Base-by-base conservation (phyloP, 1,140 invertebrate species). In the Drosophila littoralis region DNA sequence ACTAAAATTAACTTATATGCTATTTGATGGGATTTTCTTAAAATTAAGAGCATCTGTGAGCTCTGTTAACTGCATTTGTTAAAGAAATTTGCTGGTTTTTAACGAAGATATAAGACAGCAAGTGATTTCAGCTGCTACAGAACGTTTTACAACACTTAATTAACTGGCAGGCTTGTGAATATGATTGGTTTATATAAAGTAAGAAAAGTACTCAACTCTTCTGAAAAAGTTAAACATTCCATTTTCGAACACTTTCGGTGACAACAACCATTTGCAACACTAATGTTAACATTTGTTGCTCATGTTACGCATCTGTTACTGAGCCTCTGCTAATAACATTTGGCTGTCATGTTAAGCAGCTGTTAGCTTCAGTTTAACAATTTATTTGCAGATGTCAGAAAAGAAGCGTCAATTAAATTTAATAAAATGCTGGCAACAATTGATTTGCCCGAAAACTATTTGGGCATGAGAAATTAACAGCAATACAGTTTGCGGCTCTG, bases 401-500 rank as follows among this genome's bases (percentile, higher is more conserved):
- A 52, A 28, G 17, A 22, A 8, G 1, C n/a, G 13, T 54, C 7
- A 58, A 46, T 46, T 15, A 10, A 46, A 36, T 45, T 28, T 13
- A 45, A 59, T 45, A 1, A 59, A 60, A 45, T 46, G 58, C 9
- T 22, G 57, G 3, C 9, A 36, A 33, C 13, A 60, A 33, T 46
- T 46, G 15, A 28, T 13, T 57, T 42, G 48, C 13, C 33, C n/a
- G 45, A 36, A 60, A 60, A 33, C 32, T 46, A 48, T 60, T 28
- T 46, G 43, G 46, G 42, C 9, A 15, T 4, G 22, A 28, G 3
- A 22, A 61, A 46, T 36, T 38, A 61, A 61, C 28, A 60, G 22
- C 45, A 68, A 50, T 68, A 51, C 9, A 17, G 28, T 15, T 57
- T 17, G 60, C 10, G 33, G n/a, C 22, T 28, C 33, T 57, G 52